Conservation (phyloP, 2,888 invertebrate species). For the Machimus atricapillus region DNA sequence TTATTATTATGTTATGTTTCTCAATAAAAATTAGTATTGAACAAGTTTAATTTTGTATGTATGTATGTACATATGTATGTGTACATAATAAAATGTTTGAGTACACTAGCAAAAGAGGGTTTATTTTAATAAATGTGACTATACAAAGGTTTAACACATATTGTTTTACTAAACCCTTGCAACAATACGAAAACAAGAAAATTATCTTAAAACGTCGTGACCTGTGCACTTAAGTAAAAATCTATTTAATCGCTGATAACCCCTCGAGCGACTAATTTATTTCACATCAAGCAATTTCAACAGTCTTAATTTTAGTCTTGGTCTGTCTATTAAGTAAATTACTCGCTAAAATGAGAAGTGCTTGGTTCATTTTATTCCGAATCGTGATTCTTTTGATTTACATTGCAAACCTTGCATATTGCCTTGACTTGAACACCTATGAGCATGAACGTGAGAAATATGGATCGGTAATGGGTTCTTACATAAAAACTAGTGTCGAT, state of each 20-base stretch:
- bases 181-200: neutral
- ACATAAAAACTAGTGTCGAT: conserved; percentile 2
- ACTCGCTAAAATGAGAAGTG: neutral
- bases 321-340: neutral
- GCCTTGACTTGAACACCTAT: neutral
- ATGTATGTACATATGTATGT: too few relatives aligned
- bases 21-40: too few relatives aligned
- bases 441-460: neutral
- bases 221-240: neutral
- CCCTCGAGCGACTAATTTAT: neutral
- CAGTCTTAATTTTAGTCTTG: neutral
- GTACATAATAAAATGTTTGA: too few relatives aligned
- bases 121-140: neutral
- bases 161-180: neutral
- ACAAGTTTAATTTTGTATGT: too few relatives aligned
- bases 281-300: neutral
- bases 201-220: neutral
- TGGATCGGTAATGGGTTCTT: neutral
- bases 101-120: neutral
- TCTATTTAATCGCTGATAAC: neutral
- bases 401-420: neutral
- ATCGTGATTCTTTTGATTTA: neutral
- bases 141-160: neutral
- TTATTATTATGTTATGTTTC: too few relatives aligned
- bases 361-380: neutral